Evolutionary conservation across 1,140 invertebrate species (phyloP).

Genomic region (Cephus cinctus): DNA sequence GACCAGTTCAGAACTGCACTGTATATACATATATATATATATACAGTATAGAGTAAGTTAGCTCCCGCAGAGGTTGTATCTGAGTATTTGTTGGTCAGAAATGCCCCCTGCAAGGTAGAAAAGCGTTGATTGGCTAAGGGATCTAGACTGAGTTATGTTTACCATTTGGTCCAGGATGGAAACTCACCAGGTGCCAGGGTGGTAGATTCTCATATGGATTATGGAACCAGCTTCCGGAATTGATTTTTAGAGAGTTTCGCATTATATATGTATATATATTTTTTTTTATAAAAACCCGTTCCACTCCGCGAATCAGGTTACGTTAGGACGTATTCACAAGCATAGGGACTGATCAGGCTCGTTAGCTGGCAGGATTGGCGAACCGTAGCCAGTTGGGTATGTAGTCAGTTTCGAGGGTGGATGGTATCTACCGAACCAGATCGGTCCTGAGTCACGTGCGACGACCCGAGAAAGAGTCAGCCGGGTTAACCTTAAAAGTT

Average conservation of each 20-base stretch:
- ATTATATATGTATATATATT: too few species aligned
- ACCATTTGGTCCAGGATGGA: too few species aligned
- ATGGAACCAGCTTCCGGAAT: neutral
- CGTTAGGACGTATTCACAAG: neutral
- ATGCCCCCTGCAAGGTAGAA: neutral
- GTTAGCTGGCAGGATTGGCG: neutral
- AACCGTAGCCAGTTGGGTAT: neutral
- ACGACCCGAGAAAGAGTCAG: neutral
- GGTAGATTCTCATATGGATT: neutral
- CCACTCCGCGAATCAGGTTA: neutral
- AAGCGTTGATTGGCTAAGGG: neutral
- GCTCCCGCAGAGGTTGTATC: neutral
- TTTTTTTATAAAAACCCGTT: neutral
- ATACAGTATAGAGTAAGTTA: neutral
- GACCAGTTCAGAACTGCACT: neutral
- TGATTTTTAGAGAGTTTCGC: too few species aligned
- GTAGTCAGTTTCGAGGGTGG: neutral
- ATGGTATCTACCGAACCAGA: neutral
- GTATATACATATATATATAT: neutral
- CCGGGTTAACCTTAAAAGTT: neutral
- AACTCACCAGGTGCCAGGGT: neutral
- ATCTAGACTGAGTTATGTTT: neutral
- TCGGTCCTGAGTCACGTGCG: neutral
- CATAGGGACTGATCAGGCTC: neutral
- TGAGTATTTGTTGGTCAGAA: neutral